These are phyloP conservation scores for Meiosimyza platycephala DNA, from an alignment of 2,888 invertebrate species.

Conservation along the genomic window DNA sequence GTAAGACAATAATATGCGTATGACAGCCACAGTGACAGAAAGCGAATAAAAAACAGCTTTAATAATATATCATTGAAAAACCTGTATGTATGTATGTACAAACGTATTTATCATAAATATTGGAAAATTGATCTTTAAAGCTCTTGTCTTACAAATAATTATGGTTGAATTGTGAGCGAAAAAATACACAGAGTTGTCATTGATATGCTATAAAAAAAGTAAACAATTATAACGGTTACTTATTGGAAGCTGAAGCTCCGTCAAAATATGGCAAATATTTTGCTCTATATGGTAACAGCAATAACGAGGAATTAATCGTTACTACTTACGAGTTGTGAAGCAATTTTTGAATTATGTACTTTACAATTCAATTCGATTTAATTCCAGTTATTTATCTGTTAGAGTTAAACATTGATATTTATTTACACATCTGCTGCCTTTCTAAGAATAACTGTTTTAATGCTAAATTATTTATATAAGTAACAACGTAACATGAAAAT, in stretches of 20 bases:
- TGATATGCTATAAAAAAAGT: neutral
- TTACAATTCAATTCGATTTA: no score
- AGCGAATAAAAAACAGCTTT: no score
- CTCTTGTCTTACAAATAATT: slow-evolving; percentile 10
- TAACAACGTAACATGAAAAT: no score
- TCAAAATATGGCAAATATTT: neutral
- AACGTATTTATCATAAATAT: neutral
- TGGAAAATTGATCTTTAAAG: slow-evolving; percentile 21
- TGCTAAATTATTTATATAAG: no score
- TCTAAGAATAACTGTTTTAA: no score
- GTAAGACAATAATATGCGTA: slow-evolving; percentile 18
- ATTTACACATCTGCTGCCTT: no score
- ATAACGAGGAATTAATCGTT: slow-evolving; percentile 2
- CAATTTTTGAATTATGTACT: no score
- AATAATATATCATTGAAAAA: no score
- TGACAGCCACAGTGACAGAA: slow-evolving; percentile 16
- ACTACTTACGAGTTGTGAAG: neutral
- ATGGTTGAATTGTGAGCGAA: neutral
- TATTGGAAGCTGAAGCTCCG: slow-evolving; percentile 11
- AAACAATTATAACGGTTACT: slow-evolving; percentile 17
- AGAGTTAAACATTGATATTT: no score
- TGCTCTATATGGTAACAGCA: slow-evolving; percentile 11
- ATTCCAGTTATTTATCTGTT: no score
- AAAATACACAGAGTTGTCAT: neutral
- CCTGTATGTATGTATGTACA: neutral